Evolutionary conservation across 1,140 invertebrate species (phyloP).

Genomic region (Acyrthosiphon pisum): DNA sequence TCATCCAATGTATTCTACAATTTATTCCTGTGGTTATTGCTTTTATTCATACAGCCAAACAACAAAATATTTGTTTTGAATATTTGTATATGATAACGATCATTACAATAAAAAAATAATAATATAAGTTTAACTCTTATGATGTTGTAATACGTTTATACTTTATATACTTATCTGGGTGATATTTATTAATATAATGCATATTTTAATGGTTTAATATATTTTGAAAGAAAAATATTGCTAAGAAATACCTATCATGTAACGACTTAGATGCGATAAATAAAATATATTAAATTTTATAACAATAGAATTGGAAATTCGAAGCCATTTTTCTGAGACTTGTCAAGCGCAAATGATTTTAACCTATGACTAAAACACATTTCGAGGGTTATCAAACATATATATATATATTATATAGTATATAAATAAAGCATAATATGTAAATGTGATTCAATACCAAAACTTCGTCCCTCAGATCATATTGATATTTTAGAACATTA

Average conservation of each 20-base stretch:
- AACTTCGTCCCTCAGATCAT: background rate
- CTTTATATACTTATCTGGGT: background rate
- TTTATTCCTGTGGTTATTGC: background rate
- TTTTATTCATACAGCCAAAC: background rate
- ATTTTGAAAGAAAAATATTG: background rate
- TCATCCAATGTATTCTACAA: background rate
- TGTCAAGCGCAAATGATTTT: conserved; percentile 20
- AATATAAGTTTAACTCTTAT: background rate
- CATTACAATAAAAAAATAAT: background rate
- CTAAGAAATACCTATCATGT: background rate
- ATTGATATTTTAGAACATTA: background rate
- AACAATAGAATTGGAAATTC: conserved; percentile 18
- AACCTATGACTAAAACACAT: conserved; percentile 5
- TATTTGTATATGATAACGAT: background rate
- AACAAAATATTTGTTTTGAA: background rate
- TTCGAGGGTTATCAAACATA: background rate
- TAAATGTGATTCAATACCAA: background rate
- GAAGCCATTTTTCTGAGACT: background rate
- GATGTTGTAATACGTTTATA: background rate
- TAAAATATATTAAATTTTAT: conserved; percentile 34
- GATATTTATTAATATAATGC: background rate
- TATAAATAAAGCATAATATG: background rate
- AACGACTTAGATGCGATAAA: background rate
- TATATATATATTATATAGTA: background rate
- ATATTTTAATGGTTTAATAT: background rate